Evolutionary conservation across 2,113 vertebrate genomes (phyloP).

Genomic region (Podarcis raffonei): DNA sequence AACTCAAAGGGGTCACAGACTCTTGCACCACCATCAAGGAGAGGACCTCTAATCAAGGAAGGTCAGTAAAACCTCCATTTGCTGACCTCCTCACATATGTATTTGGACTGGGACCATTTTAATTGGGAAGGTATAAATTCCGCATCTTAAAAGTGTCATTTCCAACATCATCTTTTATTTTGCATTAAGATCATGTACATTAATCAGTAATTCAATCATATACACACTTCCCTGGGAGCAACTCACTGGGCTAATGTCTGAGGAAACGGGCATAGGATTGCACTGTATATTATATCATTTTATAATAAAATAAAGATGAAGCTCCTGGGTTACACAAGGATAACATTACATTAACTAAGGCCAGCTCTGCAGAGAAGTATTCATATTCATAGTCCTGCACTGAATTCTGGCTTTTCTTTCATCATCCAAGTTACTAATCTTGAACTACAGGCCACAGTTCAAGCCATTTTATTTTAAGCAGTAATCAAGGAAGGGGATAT

Average conservation of each 20-base stretch:
- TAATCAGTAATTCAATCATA: no score
- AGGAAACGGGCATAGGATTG: neutral
- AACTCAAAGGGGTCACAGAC: neutral
- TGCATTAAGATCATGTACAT: neutral
- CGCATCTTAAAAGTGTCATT: neutral
- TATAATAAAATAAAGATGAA: neutral
- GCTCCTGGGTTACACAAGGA: neutral
- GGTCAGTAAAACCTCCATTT: neutral
- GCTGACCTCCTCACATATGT: neutral
- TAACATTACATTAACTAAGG: neutral
- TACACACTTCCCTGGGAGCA: no score
- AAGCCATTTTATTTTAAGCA: conserved; percentile 12
- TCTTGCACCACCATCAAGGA: neutral
- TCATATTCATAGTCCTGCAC: neutral
- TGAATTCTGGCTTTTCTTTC: neutral
- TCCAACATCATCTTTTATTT: neutral
- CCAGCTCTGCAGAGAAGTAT: neutral
- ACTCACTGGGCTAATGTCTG: no score
- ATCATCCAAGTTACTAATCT: neutral
- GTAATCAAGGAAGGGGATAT: conserved; percentile 18
- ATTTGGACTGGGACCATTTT: neutral
- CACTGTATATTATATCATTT: neutral
- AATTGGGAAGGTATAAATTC: neutral
- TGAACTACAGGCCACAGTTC: conserved; percentile 15
- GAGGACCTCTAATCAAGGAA: neutral